phyloP scores from a whole-genome alignment of 2,797 vertebrate species.

The Cuniculus paca region DNA sequence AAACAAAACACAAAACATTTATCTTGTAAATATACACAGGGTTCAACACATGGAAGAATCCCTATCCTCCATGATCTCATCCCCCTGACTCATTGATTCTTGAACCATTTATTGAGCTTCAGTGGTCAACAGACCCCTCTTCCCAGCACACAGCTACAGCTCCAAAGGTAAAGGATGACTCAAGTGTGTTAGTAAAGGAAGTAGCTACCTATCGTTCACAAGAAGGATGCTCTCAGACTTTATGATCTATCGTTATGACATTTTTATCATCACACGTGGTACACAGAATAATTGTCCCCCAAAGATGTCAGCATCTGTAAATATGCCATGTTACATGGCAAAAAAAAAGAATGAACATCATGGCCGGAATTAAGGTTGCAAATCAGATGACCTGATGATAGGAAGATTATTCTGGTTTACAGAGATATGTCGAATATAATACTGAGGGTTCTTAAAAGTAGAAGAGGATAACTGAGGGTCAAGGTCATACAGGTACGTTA shows the following conservation, averaged over 20 bases:
- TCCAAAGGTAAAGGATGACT: slow-evolving; percentile 28
- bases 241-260: neutral
- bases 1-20: neutral
- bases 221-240: neutral
- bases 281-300: neutral
- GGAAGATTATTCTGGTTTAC: neutral
- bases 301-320: neutral
- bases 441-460: neutral
- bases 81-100: neutral
- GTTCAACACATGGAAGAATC: neutral
- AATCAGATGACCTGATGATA: neutral
- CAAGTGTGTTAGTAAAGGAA: neutral
- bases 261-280: neutral
- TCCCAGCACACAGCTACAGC: neutral
- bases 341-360: slow-evolving; percentile 34
- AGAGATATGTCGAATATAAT: neutral
- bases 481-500: neutral
- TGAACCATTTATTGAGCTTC: neutral
- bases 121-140: neutral
- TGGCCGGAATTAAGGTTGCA: neutral
- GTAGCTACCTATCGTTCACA: neutral
- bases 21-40: neutral
- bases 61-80: neutral
- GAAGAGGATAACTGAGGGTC: neutral
- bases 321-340: neutral